Base-by-base conservation (phyloP, 2,888 invertebrate species). In the Torymus texanus region DNA sequence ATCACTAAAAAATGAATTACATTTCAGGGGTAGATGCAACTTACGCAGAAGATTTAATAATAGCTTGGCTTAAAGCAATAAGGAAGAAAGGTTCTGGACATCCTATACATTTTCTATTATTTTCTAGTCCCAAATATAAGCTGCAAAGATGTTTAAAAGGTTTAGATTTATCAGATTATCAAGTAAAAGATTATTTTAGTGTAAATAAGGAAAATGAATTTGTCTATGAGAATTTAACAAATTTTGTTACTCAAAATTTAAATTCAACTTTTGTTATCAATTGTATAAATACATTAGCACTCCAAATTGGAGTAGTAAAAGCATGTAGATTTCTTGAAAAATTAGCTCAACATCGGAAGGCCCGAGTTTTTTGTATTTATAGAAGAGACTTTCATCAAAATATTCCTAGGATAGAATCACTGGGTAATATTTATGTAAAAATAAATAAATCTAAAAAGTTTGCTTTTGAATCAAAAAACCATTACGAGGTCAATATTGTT, bases 291-390 rank as follows among this genome's bases (percentile, higher is more conserved):
- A 86, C 88, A 8, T 79, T 90, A 21, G 65, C 86, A 11, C 67
- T 88, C 2, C 84, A 84, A 41, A 83, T 86, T 10, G 89, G 90
- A 8, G 50, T 86, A 8, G 78, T 84, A 2, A 87, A 84, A 79
- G 81, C 87, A 13, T 78, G 86, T 18, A 82, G 75, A 75, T 88
- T 90, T 75, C 55, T 89, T 4, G 85, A 88, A 29, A 88, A 85
- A 79, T 76, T 90, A n/a, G 83, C 81, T 16, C 83, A 77, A 24
- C 84, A 84, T 50, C 86, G 85, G 0, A 81, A 82, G 0, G 72
- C 59, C 2, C 86, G 87, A 80, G 71, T 89, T 21, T 85, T 90
- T 53, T 89, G 89, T 75, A 85, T 90, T 51, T 87, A 88, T 79
- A 85, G 84, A 18, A 83, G 86, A 78, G 88, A 90, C 75, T 87